Conservation (phyloP, 1,140 invertebrate species). For the Leptopilina clavipes region DNA sequence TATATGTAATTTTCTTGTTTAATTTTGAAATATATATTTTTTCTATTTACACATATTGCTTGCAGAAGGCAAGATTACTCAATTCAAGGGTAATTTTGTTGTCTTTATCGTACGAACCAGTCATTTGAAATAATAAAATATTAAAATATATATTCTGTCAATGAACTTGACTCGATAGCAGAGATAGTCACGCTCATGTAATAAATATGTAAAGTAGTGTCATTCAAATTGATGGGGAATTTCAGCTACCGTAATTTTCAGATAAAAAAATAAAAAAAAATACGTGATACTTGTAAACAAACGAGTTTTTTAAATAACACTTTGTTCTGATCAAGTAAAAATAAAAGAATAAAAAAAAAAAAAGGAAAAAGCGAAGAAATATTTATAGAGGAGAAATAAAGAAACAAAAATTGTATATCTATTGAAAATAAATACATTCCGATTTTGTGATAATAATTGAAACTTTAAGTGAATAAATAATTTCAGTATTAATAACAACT, state of each 20-base stretch:
- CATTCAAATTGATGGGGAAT: neutral
- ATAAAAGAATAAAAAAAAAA: neutral
- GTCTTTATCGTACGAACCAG: neutral
- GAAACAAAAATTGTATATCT: too few relatives aligned
- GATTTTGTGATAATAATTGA: too few relatives aligned
- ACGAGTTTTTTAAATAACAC: neutral
- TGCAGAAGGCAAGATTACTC: neutral
- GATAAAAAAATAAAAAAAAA: neutral
- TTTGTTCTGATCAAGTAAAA: neutral
- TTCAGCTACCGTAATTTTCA: neutral
- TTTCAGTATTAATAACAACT: neutral
- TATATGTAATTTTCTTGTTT: too few relatives aligned
- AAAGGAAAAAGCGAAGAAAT: too few relatives aligned
- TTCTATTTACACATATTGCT: too few relatives aligned
- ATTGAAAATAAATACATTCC: too few relatives aligned
- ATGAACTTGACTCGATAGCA: slow-evolving; percentile 8
- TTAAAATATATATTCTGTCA: slow-evolving; percentile 4
- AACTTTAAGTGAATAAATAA: too few relatives aligned
- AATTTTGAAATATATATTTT: too few relatives aligned
- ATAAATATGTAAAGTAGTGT: slow-evolving; percentile 12
- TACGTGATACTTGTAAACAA: neutral
- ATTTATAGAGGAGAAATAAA: too few relatives aligned
- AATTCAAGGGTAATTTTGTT: neutral
- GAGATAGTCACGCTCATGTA: slow-evolving; percentile 14
- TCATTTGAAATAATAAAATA: neutral